phyloP scores from a whole-genome alignment of 2,113 vertebrate species.

The Ranitomeya imitator region DNA sequence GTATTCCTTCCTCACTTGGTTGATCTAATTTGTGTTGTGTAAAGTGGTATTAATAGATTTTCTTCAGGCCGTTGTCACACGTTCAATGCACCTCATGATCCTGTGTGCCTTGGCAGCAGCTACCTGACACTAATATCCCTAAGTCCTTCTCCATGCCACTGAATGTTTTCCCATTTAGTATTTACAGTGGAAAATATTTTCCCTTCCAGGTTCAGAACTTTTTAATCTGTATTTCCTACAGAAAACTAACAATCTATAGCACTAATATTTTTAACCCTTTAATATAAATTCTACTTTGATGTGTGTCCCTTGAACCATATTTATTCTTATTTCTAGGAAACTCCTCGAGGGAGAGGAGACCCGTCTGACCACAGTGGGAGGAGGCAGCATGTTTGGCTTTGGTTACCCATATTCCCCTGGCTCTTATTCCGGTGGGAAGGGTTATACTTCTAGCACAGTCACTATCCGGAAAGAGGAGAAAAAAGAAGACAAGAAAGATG shows the following conservation, averaged over 20 bases:
- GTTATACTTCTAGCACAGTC: constrained; percentile 65
- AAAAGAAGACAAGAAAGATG: constrained; percentile 32
- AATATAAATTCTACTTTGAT: neutral
- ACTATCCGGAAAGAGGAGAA: constrained; percentile 54
- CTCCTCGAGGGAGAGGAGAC: constrained; percentile 82
- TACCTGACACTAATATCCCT: neutral
- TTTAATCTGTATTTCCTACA: neutral
- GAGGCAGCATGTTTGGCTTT: constrained; percentile 66
- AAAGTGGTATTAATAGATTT: too few species aligned
- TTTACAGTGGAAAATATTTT: neutral
- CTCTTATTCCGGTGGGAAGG: constrained; percentile 62
- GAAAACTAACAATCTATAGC: neutral
- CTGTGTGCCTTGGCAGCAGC: neutral
- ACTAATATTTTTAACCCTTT: neutral
- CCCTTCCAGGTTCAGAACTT: neutral
- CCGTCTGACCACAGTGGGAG: constrained; percentile 74
- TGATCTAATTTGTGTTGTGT: too few species aligned
- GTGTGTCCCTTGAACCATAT: neutral
- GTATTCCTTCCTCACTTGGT: too few species aligned
- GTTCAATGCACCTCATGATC: neutral
- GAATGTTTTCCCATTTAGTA: neutral
- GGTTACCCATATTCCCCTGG: constrained; percentile 69
- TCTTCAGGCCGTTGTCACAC: neutral
- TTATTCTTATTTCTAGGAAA: constrained; percentile 69
- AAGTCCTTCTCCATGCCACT: neutral